Evolutionary conservation across 1,140 invertebrate species (phyloP).

Genomic region (Drosophila lini): DNA sequence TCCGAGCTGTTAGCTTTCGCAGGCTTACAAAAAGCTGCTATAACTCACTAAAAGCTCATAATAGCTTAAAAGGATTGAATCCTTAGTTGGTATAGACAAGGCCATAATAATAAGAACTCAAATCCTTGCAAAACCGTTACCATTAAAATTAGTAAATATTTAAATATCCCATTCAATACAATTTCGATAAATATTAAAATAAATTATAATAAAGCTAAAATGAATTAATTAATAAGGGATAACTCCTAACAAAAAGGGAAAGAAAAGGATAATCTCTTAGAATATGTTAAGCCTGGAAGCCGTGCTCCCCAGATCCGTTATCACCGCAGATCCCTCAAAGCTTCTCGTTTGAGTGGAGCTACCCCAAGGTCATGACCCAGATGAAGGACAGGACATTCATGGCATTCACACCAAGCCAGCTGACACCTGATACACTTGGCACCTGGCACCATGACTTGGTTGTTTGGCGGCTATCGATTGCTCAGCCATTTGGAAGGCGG

Average conservation of each 20-base stretch:
- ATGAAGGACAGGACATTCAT: conserved; percentile 22
- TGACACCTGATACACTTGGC: conserved; percentile 7
- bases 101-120: background rate
- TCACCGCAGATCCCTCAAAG: background rate
- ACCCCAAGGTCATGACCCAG: conserved; percentile 38
- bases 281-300: no score
- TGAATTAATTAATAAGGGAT: background rate
- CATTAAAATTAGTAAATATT: background rate
- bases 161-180: background rate
- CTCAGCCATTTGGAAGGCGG: conserved; percentile 41
- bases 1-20: background rate
- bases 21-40: background rate
- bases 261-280: background rate
- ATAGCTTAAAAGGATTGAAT: no score
- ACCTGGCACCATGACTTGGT: conserved; percentile 25
- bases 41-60: background rate
- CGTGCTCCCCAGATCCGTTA: background rate
- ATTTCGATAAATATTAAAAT: background rate
- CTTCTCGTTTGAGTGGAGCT: background rate
- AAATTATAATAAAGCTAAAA: background rate
- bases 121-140: background rate
- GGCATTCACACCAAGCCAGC: conserved; percentile 22
- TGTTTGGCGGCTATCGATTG: conserved; percentile 68
- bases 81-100: background rate
- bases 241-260: no score